Conservation (phyloP, 2,797 vertebrate species). For the Amphiprion clarkii region DNA sequence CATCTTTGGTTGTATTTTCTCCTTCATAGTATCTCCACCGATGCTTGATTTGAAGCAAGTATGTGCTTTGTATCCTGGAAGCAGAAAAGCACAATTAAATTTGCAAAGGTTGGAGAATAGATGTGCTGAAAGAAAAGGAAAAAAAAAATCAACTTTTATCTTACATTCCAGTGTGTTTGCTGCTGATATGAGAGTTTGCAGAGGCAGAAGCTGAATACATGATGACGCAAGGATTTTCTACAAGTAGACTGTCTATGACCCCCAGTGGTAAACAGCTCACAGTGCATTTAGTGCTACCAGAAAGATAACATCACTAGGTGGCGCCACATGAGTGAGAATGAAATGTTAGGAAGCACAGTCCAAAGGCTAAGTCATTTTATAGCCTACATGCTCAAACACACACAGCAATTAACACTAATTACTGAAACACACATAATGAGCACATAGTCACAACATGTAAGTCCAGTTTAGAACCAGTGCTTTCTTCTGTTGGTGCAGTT, state of each 20-base stretch:
- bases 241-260: slow-evolving; percentile 37
- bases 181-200: background rate
- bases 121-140: background rate
- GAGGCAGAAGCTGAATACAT: background rate
- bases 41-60: too few species aligned
- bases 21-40: background rate
- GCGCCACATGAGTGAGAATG: slow-evolving; percentile 39
- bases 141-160: background rate
- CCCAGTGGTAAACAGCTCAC: slow-evolving; percentile 51
- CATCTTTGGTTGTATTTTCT: too few species aligned
- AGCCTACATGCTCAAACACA: slow-evolving; percentile 2
- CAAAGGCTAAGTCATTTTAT: slow-evolving; percentile 13
- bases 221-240: background rate
- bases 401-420: slow-evolving; percentile 1
- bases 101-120: too few species aligned
- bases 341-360: slow-evolving; percentile 5
- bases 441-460: background rate
- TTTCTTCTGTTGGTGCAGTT: slow-evolving; percentile 11
- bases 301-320: slow-evolving; percentile 52
- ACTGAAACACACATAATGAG: slow-evolving; percentile 6
- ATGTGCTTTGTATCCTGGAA: background rate
- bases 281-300: slow-evolving; percentile 18
- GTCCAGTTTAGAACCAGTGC: background rate
- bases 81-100: background rate
- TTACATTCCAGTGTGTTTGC: too few species aligned